Conservation (phyloP, 2,888 invertebrate genomes). For the Calameuta filiformis region DNA sequence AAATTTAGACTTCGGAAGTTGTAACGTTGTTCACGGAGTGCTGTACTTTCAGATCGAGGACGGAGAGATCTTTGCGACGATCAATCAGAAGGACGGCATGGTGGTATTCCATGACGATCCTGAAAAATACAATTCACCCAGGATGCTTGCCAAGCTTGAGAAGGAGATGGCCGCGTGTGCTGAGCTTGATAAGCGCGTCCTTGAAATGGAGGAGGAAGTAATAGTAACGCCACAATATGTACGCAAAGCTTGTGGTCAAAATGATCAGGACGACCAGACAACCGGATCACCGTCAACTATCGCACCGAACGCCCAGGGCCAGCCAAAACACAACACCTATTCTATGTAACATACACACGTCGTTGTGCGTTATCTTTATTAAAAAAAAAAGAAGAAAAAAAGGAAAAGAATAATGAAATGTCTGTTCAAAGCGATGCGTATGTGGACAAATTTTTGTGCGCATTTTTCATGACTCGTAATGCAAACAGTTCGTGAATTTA, state of each 20-base stretch:
- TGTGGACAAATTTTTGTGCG: constrained; percentile 22
- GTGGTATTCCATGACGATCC: constrained; percentile 96
- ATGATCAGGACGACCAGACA: constrained; percentile 61
- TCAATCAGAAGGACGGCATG: constrained; percentile 98
- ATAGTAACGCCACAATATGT: constrained; percentile 87
- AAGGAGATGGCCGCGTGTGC: constrained; percentile 88
- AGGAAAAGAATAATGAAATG: constrained; percentile 22
- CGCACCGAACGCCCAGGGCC: constrained; percentile 58
- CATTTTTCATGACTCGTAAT: constrained; percentile 30
- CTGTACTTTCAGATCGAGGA: constrained; percentile 83
- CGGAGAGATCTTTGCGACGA: constrained; percentile 95
- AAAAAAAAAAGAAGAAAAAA: constrained; percentile 32
- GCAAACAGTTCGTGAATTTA: too few species aligned
- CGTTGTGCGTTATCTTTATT: constrained; percentile 53
- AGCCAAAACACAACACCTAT: constrained; percentile 61
- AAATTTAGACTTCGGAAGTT: background rate
- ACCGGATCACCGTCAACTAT: constrained; percentile 55
- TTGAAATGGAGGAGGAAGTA: constrained; percentile 95
- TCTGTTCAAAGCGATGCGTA: constrained; percentile 32
- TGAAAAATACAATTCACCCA: constrained; percentile 92
- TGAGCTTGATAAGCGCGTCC: constrained; percentile 87
- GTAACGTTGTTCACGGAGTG: background rate
- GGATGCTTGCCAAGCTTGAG: constrained; percentile 88
- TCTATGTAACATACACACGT: constrained; percentile 60
- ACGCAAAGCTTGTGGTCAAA: constrained; percentile 69